phyloP scores from a whole-genome alignment of 2,113 vertebrate genomes.

The Numida meleagris region DNA sequence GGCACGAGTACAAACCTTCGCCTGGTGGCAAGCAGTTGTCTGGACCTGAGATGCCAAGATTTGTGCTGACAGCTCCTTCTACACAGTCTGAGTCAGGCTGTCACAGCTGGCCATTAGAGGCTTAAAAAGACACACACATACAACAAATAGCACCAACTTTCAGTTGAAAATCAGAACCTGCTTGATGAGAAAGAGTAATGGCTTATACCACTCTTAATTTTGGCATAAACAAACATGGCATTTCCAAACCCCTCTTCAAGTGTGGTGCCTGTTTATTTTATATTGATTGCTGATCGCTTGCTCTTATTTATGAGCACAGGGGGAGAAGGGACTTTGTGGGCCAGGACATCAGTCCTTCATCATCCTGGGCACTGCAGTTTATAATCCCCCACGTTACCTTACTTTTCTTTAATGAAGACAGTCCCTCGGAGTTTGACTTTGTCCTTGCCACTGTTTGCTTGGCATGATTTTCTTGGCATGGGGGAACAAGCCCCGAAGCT shows the following conservation, averaged over 20 bases:
- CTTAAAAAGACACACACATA: constrained; percentile 64
- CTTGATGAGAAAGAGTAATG: constrained; percentile 7
- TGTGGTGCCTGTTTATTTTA: not conserved
- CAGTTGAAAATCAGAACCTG: constrained; percentile 7
- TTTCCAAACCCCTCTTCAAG: not conserved
- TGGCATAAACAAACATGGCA: not conserved
- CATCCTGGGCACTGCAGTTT: not conserved
- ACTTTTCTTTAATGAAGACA: not conserved
- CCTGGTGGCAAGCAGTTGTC: constrained; percentile 77
- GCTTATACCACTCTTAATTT: not conserved
- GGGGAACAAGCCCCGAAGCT: not conserved
- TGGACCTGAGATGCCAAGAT: constrained; percentile 75
- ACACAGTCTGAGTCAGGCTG: constrained; percentile 74
- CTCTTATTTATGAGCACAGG: not conserved
- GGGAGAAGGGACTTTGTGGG: not conserved
- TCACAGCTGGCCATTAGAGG: constrained; percentile 73
- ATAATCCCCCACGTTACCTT: not conserved
- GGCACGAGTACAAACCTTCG: constrained; percentile 74
- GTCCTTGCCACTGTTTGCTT: not conserved
- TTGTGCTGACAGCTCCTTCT: constrained; percentile 81
- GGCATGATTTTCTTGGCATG: not conserved
- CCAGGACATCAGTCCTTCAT: not conserved
- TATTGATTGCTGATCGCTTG: not conserved
- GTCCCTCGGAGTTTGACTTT: not conserved
- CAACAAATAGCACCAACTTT: constrained; percentile 45